Base-by-base conservation (phyloP, 2,888 invertebrate species). In the Eutolmus rufibarbis region DNA sequence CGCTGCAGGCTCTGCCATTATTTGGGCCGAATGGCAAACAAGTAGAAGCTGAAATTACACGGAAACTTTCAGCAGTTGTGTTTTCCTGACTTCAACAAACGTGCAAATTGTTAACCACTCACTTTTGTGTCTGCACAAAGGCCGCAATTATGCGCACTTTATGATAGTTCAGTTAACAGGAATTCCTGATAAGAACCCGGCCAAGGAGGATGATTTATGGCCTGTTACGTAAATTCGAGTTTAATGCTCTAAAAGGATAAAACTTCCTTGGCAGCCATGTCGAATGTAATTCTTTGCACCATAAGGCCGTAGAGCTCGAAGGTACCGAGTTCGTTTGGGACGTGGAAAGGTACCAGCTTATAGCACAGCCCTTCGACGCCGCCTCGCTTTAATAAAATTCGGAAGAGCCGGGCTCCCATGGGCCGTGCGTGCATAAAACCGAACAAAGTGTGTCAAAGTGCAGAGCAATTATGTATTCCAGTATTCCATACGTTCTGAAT, bases 101-200 rank as follows among this genome's bases (percentile, higher is more conserved):
- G 66, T 66, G 66, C 66, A 84, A 84, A 84, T 84, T 84, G 82
- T 84, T 84, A 84, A 66, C 82, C 57, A 66, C 57, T 66, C 82
- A 66, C 57, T 81, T 56, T 56, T 56, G 66, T 66, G 66, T 66
- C 66, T 84, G 82, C 19, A 84, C 66, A 66, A 84, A 84, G 23
- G 82, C 37, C 66, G 37, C 66, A 84, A 84, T 84, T 84, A 84
- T 84, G 82, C 66, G 82, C 82, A 84, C 57, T 84, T 84, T 66
- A 57, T 37, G 57, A 84, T 66, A 84, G 82, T 84, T 84, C 57
- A 40, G 82, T 66, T 84, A 66, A 51, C 66, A 84, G 82, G 82
- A 84, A 84, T 57, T 57, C 66, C 66, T 84, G 82, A 84, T 84
- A 84, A 84, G 82, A 84, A 84, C 34, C 8, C 57, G 5, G 19